Conservation (phyloP, 1,140 invertebrate species). For the Meteorus sp. region DNA sequence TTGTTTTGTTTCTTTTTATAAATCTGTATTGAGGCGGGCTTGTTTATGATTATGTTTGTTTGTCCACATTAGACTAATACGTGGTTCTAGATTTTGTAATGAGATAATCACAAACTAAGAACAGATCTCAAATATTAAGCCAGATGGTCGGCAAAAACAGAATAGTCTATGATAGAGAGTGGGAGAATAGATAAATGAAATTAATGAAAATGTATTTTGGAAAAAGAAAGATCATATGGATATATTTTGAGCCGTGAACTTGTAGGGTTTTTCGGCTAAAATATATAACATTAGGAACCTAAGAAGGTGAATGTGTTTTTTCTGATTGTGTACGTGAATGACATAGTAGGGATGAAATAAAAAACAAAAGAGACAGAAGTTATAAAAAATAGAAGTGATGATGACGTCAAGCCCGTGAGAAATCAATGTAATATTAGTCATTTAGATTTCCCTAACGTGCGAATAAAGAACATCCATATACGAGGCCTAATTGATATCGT, state of each 20-base stretch:
- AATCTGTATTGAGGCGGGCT: no score
- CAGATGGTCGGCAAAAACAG: no score
- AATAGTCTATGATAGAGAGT: constrained; percentile 30
- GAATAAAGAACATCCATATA: no score
- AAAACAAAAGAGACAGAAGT: neutral
- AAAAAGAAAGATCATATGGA: constrained; percentile 14
- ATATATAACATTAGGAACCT: constrained; percentile 34
- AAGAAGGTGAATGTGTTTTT: constrained; percentile 41
- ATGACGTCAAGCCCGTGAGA: neutral
- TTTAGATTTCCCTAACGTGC: constrained; percentile 47
- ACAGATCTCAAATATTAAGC: constrained; percentile 3
- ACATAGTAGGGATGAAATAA: neutral
- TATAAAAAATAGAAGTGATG: neutral
- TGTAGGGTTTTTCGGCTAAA: no score
- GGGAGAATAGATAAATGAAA: constrained; percentile 33
- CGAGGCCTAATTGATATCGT: constrained; percentile 52
- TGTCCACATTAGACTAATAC: constrained; percentile 10
- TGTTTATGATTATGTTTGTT: no score
- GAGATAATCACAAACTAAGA: neutral
- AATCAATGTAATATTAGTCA: neutral
- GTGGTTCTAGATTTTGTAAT: constrained; percentile 5
- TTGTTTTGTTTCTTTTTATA: no score
- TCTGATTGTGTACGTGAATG: constrained; percentile 24
- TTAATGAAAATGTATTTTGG: constrained; percentile 17
- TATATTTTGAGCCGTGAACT: no score